Base-by-base conservation (phyloP, 1,140 invertebrate species). In the Meteorus sp. region DNA sequence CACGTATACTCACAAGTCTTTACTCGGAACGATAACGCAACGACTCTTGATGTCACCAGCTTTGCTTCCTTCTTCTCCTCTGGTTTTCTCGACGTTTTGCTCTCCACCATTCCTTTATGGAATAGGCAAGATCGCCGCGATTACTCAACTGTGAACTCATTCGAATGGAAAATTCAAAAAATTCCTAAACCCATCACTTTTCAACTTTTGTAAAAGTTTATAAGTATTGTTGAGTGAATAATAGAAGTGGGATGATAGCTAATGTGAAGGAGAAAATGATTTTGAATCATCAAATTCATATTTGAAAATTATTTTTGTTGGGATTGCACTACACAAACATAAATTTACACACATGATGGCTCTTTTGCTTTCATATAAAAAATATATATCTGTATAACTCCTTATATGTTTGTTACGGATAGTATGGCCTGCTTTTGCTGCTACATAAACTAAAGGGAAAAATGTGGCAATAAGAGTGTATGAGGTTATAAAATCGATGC, bases 151-250 rank as follows among this genome's bases (percentile, higher is more conserved):
- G 43, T 19, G 43, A 19, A 45, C 22, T 8, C 22, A 19, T 19
- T 45, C 43, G 17, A 45, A 17, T 45, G 7, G 43, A 45, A 45
- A 45, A 45, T 45, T 45, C 20, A 0, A 45, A 19, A 45, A 45
- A 45, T 45, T 13, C 43, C 20, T n/a, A 15, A 39, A 8, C 9
- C 6, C 13, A 19, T 45, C 22, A 22, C 9, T 19, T 45, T 7
- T 33, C 6, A 33, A 33, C 29, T 7, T 7, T 33, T 11, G 29
- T 7, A 33, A n/a, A n/a, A n/a, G n/a, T n/a, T n/a, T n/a, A n/a
- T n/a, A n/a, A n/a, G n/a, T n/a, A n/a, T n/a, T n/a, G n/a, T n/a
- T n/a, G n/a, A n/a, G n/a, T n/a, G n/a, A n/a, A n/a, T n/a, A n/a
- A n/a, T n/a, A n/a, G n/a, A n/a, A n/a, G n/a, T n/a, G n/a, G n/a